Base-by-base conservation (phyloP, 2,888 invertebrate species). In the Platerodrilus igneus region DNA sequence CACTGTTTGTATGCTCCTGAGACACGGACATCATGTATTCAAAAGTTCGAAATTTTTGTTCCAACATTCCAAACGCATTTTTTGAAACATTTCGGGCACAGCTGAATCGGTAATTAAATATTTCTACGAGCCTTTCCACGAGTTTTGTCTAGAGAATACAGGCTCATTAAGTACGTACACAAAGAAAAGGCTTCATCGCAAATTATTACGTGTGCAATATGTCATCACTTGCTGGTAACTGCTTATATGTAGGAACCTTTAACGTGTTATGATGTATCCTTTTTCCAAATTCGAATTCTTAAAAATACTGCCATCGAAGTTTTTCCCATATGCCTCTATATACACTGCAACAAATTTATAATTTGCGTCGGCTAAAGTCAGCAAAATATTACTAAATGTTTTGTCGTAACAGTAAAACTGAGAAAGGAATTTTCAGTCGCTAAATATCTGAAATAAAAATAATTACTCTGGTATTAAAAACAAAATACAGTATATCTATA, bases 351-450 rank as follows among this genome's bases (percentile, higher is more conserved):
- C 3, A 3, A 28, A 5, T 15, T n/a, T n/a, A n/a, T n/a, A n/a
- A n/a, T n/a, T n/a, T n/a, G n/a, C n/a, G n/a, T n/a, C n/a, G n/a
- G n/a, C n/a, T n/a, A n/a, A n/a, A n/a, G n/a, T n/a, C n/a, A n/a
- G n/a, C n/a, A n/a, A n/a, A n/a, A n/a, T n/a, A 28, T 16, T 4
- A 16, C n/a, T 7, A 14, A 15, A 9, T 15, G 16, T 10, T 10
- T 20, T 31, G 19, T 31, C 20, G 19, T 13, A 20, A 31, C 10
- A 3, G 11, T 14, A 20, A 31, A 15, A 6, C 14, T 8, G 11
- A 14, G 39, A 30, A 43, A 50, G 9, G 34, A 41, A 27, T 50
- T 34, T 26, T 47, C 50, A 27, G 47, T 29, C 5, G 50, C 45
- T 8, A 53, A 33, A 41, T 40, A 51, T 31, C 48, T 50, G 23